A percentile compares a stretch with the other conserved stretches of the same genome.
These are phyloP conservation scores for Benthochromis sp. DNA, from an alignment of 2,113 vertebrate species.

Conservation along the genomic window DNA sequence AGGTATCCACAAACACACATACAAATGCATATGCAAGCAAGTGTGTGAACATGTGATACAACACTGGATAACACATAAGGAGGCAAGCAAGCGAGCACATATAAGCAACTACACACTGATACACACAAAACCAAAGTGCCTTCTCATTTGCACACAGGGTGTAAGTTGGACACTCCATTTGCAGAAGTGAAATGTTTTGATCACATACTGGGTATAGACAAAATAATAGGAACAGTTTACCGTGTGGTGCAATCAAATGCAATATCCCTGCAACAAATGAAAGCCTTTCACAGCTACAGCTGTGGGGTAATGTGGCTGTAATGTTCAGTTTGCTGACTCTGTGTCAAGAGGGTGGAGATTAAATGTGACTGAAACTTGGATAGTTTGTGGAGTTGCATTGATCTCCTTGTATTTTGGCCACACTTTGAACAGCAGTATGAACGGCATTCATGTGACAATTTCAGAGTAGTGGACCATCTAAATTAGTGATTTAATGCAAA, in stretches of 20 bases:
- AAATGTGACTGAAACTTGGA: neutral
- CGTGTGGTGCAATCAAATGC: neutral
- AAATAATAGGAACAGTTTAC: neutral
- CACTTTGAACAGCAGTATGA: neutral
- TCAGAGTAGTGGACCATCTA: neutral
- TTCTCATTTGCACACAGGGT: neutral
- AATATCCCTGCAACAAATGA: neutral
- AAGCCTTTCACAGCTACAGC: neutral
- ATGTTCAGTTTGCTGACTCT: neutral
- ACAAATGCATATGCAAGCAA: neutral
- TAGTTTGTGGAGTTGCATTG: neutral
- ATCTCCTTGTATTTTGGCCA: neutral
- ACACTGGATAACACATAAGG: neutral
- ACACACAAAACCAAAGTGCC: neutral
- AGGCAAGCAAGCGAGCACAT: neutral
- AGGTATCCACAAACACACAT: neutral
- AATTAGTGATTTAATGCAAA: neutral
- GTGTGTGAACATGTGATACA: constrained; percentile 1
- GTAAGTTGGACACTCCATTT: neutral
- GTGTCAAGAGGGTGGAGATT: neutral
- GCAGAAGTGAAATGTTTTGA: neutral
- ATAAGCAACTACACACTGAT: neutral
- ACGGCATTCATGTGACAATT: neutral
- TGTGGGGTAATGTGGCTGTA: neutral
- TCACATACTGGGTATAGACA: neutral